Percentiles rank a stretch among this genome's conserved stretches.
Conservation (phyloP, 2,888 invertebrate genomes). For the Piscicola geometra region DNA sequence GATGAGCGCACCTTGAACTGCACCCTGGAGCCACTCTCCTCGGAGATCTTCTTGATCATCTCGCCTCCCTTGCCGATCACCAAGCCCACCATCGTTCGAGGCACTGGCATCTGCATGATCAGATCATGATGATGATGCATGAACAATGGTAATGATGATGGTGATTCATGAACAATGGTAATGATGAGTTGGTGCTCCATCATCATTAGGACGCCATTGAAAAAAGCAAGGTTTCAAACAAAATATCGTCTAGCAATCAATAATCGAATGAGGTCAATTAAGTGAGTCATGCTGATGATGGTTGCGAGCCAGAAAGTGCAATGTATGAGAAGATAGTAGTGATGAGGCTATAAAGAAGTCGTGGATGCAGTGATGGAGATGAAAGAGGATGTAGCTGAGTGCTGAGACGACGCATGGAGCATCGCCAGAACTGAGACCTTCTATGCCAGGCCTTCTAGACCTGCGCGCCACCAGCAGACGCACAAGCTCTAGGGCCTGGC, state of each 20-base stretch:
- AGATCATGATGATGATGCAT: background rate
- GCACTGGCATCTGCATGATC: constrained; percentile 70
- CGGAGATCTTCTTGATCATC: constrained; percentile 94
- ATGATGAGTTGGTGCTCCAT: background rate
- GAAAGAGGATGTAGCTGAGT: too few species aligned
- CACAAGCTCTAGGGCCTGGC: constrained; percentile 37
- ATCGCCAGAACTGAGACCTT: background rate
- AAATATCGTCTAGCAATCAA: too few species aligned
- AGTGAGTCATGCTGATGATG: too few species aligned
- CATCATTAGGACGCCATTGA: background rate
- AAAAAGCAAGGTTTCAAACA: too few species aligned
- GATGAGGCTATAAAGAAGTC: too few species aligned
- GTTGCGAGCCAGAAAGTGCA: too few species aligned
- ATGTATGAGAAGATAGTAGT: too few species aligned
- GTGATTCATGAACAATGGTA: too few species aligned
- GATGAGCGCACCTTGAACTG: constrained; percentile 60
- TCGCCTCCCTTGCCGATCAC: constrained; percentile 96
- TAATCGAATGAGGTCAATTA: too few species aligned
- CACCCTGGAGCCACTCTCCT: constrained; percentile 85
- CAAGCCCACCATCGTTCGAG: constrained; percentile 86
- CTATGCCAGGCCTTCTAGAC: constrained; percentile 37
- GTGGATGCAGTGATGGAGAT: too few species aligned
- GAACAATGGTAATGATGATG: too few species aligned
- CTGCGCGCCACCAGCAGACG: constrained; percentile 8
- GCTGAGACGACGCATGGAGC: too few species aligned